Evolutionary conservation across 1,140 invertebrate species (phyloP).

Genomic region (Ostrea denselamellosa): DNA sequence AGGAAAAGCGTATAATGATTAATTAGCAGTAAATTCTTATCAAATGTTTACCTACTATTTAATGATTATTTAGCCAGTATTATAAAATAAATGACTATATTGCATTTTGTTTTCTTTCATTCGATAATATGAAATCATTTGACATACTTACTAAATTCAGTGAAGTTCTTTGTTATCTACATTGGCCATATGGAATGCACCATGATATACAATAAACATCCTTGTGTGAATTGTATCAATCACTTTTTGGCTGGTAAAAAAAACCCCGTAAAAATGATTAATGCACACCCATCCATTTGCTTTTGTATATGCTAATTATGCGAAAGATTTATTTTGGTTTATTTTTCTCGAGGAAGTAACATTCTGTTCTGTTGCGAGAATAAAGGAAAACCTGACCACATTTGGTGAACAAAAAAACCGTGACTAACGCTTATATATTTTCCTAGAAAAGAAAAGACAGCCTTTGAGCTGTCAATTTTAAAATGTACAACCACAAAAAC

Average conservation of each 20-base stretch:
- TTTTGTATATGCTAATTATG: constrained; percentile 3
- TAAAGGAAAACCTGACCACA: background rate
- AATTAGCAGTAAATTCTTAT: too few species aligned
- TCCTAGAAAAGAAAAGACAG: background rate
- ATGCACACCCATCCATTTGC: background rate
- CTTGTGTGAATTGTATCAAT: background rate
- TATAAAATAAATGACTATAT: too few species aligned
- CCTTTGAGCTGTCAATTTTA: background rate
- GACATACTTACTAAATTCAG: too few species aligned
- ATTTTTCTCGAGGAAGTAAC: background rate
- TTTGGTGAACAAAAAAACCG: background rate
- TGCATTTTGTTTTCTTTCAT: too few species aligned
- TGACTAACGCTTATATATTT: background rate
- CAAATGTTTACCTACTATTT: too few species aligned
- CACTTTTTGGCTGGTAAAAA: background rate
- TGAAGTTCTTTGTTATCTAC: too few species aligned
- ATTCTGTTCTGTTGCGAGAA: background rate
- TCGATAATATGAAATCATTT: too few species aligned
- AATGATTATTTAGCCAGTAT: too few species aligned
- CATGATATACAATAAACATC: background rate
- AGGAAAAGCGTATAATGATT: background rate
- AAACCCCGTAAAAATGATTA: constrained; percentile 26
- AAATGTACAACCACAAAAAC: background rate
- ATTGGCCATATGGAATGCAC: background rate
- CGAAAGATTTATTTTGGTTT: background rate